A percentile compares a stretch with the other conserved stretches of the same genome.
Evolutionary conservation across 2,888 invertebrate genomes (phyloP).

Genomic region (Noctua fimbriata): DNA sequence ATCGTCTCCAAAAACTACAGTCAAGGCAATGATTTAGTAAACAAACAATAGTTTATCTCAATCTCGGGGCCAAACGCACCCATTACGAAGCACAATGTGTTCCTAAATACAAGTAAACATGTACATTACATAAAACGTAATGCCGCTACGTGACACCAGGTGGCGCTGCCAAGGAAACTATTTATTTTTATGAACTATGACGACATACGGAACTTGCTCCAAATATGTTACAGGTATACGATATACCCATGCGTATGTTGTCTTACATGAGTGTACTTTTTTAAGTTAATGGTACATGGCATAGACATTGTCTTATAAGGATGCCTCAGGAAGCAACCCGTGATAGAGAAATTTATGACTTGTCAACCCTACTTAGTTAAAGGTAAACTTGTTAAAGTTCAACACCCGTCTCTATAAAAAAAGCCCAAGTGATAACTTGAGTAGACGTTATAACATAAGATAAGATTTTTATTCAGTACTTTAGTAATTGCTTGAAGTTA

Average conservation of each 20-base stretch:
- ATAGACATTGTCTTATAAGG: not conserved
- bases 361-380: not conserved
- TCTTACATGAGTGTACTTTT: slow-evolving; percentile 1
- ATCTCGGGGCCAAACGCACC: slow-evolving; percentile 57
- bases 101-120: slow-evolving; percentile 60
- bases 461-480: too few species aligned
- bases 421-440: too few species aligned
- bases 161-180: slow-evolving; percentile 59
- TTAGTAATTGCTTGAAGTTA: too few species aligned
- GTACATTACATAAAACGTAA: slow-evolving; percentile 60
- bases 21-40: slow-evolving; percentile 48
- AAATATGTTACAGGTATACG: slow-evolving; percentile 12
- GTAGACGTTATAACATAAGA: too few species aligned
- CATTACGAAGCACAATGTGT: slow-evolving; percentile 55
- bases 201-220: slow-evolving; percentile 34
- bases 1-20: slow-evolving; percentile 9
- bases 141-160: slow-evolving; percentile 62
- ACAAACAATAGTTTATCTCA: slow-evolving; percentile 61
- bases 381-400: not conserved
- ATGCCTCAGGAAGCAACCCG: not conserved
- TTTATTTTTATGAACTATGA: slow-evolving; percentile 51
- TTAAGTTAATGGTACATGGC: not conserved
- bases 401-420: too few species aligned
- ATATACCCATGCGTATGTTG: not conserved
- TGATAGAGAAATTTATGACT: not conserved